These are phyloP conservation scores for Nibea coibor DNA, from an alignment of 2,113 vertebrate genomes.

Conservation along the genomic window DNA sequence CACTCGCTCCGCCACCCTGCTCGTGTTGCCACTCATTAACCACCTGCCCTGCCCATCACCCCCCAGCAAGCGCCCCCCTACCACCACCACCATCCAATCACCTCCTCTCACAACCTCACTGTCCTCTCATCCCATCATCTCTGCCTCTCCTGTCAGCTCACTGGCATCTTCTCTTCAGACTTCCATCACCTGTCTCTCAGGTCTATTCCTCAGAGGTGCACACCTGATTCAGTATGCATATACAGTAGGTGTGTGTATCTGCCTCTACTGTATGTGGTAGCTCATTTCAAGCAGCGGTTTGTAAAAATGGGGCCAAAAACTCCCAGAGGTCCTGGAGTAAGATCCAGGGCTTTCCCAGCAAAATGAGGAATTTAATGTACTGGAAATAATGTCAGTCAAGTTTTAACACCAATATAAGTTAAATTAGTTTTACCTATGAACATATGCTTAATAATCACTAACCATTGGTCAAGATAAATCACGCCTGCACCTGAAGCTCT, in stretches of 20 bases:
- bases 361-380: constrained; percentile 30
- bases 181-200: constrained; percentile 15
- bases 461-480: neutral
- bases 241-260: neutral
- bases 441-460: constrained; percentile 6
- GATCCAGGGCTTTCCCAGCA: neutral
- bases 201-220: constrained; percentile 18
- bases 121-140: constrained; percentile 24
- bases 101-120: constrained; percentile 13
- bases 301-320: constrained; percentile 22
- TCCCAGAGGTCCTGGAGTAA: constrained; percentile 7
- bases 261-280: constrained; percentile 1
- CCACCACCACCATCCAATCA: constrained; percentile 2
- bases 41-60: constrained; percentile 51
- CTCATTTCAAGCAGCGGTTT: neutral
- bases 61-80: constrained; percentile 20
- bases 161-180: neutral
- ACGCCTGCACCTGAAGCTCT: neutral
- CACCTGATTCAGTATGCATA: constrained; percentile 1
- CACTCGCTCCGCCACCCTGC: constrained; percentile 13
- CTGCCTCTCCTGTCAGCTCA: constrained; percentile 15
- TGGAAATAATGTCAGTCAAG: constrained; percentile 19
- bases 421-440: constrained; percentile 1
- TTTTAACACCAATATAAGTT: neutral
- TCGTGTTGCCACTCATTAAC: constrained; percentile 38